Percentiles rank a stretch among this genome's conserved stretches.
These are phyloP conservation scores for Hirtodrosophila confusa DNA, from an alignment of 2,888 invertebrate species.

Conservation along the genomic window DNA sequence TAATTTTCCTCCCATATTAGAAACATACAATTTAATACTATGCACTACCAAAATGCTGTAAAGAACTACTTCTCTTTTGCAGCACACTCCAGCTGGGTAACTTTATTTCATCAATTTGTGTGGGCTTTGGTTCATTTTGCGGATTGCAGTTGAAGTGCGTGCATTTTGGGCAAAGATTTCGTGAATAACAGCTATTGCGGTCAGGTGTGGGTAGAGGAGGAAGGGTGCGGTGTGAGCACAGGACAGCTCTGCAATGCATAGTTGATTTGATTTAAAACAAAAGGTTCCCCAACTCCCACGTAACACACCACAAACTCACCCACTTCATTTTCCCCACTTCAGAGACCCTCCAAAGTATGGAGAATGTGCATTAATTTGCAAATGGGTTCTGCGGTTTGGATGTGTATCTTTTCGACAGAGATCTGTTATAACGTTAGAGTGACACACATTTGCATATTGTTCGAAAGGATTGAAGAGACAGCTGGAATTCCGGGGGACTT, in stretches of 20 bases:
- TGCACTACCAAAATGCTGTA: too few species aligned
- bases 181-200: conserved; percentile 69
- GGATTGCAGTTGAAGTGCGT: background rate
- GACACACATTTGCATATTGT: too few species aligned
- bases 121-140: conserved; percentile 12
- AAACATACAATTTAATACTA: too few species aligned
- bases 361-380: conserved; percentile 57
- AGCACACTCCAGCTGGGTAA: conserved; percentile 25
- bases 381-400: conserved; percentile 41
- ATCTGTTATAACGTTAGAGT: too few species aligned
- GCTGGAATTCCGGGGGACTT: too few species aligned
- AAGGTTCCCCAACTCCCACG: conserved; percentile 20
- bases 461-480: too few species aligned
- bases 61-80: background rate
- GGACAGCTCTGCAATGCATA: conserved; percentile 36
- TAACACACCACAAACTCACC: background rate
- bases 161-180: conserved; percentile 69
- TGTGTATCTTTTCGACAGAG: conserved; percentile 1
- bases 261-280: conserved; percentile 51
- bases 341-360: background rate
- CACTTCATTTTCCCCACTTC: background rate
- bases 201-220: conserved; percentile 33
- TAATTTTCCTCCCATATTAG: too few species aligned
- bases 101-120: conserved; percentile 12
- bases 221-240: background rate